A percentile compares a stretch with the other conserved stretches of the same genome.
These are phyloP conservation scores for Melanocharis versteri DNA, from an alignment of 2,113 vertebrate genomes.

Conservation along the genomic window DNA sequence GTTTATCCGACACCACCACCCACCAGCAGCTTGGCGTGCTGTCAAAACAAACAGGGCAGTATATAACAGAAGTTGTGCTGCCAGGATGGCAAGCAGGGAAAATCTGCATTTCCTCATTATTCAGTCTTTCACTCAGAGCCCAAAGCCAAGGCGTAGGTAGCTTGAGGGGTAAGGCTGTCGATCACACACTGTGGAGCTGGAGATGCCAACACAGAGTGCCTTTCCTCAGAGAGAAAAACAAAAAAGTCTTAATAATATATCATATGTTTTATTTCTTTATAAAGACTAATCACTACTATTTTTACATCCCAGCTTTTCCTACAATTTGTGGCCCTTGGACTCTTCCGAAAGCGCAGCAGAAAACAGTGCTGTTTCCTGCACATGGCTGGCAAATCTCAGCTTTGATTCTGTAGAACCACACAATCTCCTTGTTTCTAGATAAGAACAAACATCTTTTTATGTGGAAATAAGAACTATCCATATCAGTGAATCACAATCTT, in stretches of 20 bases:
- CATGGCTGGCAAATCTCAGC: neutral
- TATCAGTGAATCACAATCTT: neutral
- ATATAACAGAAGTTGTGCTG: neutral
- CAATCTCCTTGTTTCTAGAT: neutral
- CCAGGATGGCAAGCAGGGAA: neutral
- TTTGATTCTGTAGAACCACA: neutral
- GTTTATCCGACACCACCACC: constrained; percentile 19
- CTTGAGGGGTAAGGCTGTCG: neutral
- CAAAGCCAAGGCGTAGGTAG: neutral
- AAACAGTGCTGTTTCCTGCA: neutral
- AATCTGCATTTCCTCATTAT: neutral
- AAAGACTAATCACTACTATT: neutral
- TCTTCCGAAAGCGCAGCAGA: neutral
- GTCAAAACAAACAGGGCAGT: constrained; percentile 9
- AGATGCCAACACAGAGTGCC: neutral
- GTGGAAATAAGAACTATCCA: neutral
- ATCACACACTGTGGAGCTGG: neutral
- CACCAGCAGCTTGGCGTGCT: neutral
- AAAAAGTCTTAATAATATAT: neutral
- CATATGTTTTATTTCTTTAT: neutral
- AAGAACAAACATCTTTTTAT: neutral
- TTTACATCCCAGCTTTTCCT: neutral
- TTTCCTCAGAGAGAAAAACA: neutral
- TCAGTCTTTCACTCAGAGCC: neutral
- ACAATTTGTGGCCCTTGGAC: neutral